Evolutionary conservation across 2,888 invertebrate genomes (phyloP).

Genomic region (Cheilosia pagana): DNA sequence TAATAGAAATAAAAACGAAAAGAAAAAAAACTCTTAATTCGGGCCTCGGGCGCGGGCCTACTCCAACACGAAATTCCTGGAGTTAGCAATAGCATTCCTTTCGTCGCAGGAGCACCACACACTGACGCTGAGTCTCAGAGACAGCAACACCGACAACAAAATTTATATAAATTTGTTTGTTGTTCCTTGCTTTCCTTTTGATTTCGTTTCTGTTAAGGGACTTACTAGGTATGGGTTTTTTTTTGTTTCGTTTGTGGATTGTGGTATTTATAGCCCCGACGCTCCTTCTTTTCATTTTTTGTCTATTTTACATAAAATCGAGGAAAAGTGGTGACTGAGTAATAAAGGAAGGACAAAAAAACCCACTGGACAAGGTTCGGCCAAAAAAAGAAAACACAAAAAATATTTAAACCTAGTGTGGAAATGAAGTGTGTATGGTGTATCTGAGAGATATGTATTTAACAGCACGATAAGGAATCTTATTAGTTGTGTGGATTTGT

Average conservation of each 20-base stretch:
- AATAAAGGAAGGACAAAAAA: conserved; percentile 12
- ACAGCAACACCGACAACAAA: conserved; percentile 2
- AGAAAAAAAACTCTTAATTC: conserved; percentile 50
- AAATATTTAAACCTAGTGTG: conserved; percentile 41
- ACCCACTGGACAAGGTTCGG: conserved; percentile 46
- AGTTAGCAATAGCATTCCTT: conserved; percentile 64
- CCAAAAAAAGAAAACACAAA: conserved; percentile 13
- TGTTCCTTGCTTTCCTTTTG: conserved; percentile 58
- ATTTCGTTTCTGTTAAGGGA: conserved; percentile 53
- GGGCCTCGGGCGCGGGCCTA: conserved; percentile 55
- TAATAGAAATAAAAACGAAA: conserved; percentile 56
- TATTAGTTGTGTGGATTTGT: conserved; percentile 56
- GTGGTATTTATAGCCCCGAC: conserved; percentile 68
- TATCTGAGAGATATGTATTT: conserved; percentile 57
- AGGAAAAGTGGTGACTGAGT: conserved; percentile 59
- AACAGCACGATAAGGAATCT: conserved; percentile 61
- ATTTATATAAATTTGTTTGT: conserved; percentile 33
- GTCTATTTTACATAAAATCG: conserved; percentile 58
- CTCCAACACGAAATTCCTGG: conserved; percentile 71
- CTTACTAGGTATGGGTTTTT: conserved; percentile 22
- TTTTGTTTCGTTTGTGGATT: conserved; percentile 34
- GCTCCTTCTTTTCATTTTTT: conserved; percentile 63
- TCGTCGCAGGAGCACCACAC: conserved; percentile 36
- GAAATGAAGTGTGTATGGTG: conserved; percentile 49
- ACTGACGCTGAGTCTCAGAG: too few species aligned